Evolutionary conservation across 2,113 vertebrate genomes (phyloP), one percentile per base, ranked within the genome.

Genomic region (Leucosticte australis): DNA sequence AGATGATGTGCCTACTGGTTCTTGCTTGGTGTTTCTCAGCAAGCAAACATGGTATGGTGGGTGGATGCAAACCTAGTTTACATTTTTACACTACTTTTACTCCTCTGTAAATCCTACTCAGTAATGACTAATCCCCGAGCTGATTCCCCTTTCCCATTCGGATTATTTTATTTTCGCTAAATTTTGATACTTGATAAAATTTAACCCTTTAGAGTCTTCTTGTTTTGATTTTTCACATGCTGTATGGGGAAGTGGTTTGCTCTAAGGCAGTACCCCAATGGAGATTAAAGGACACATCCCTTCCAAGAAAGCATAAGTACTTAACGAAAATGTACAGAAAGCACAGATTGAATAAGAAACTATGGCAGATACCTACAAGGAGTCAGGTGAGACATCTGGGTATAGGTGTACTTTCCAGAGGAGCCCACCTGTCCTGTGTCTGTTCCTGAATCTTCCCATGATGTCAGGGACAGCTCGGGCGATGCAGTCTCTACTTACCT

Each of bases 61-160:
- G 97, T 96, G 96, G 97, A 97, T 96, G 81, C 96, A 95, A 97
- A 97, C 71, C 90, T 94, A 84, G 96, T 96, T 97, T 97, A 97
- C 96, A 97, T 97, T 97, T 97, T 92, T 92, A 94, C 46, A 5
- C 81, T 97, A 56, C 88, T 95, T 97, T 92, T 87, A 97, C 96
- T 96, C 96, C 97, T 97, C 97, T 97, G 92, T 96, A 97, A 97
- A 97, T 89, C 97, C 97, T 97, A 97, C 97, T 97, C 97, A 97
- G 75, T 94, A 87, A 89, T 97, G 97, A 97, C 97, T 97, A 97
- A 97, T 96, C 88, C 85, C 20, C 69, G 74, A 86, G 69, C 94
- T 96, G 97, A 97, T 94, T 97, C 91, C 71, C 71, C 70, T 95
- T 97, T 96, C 81, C 86, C 86, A 90, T 97, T 96, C 1, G 89